Base-by-base conservation (phyloP, 2,888 invertebrate genomes). In the Pachliopta kotzebuea region DNA sequence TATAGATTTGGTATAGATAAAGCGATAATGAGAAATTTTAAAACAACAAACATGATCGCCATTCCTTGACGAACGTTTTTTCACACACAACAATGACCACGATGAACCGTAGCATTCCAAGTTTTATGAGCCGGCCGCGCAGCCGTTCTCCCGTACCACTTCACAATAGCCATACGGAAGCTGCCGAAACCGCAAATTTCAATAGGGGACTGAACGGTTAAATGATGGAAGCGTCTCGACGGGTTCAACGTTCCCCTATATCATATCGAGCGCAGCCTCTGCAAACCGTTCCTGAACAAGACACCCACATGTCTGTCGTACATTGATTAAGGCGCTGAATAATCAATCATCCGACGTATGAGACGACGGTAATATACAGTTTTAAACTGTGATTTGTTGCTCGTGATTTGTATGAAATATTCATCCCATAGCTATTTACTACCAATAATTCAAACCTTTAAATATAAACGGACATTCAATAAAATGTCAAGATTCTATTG, bases 161-260 rank as follows among this genome's bases (percentile, higher is more conserved):
- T 55, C 73, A 77, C 76, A 77, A 77, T 60, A 24, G 56, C 56
- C 60, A 68, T 67, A 61, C 69, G 67, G 70, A 71, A 69, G 71
- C 69, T 69, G 68, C 71, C 69, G 70, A 73, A 73, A 73, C 71
- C 75, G 73, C 74, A 72, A 70, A 74, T 65, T 60, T 56, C 65
- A 60, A 60, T 60, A 59, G 65, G 53, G 74, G 74, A 72, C 67
- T 65, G 68, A 69, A 68, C 67, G 71, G 70, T 69, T 80, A 82
- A 83, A 81, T 79, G 78, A 82, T 79, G 76, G 72, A 79, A 76
- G 74, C 76, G 77, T 78, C 78, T 77, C 79, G 70, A 56, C 70
- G 78, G 76, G 82, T 75, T 79, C 77, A 70, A 72, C 72, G 76
- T 69, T 73, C 76, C 70, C 74, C 72, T 76, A 75, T 74, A 77